Base-by-base conservation (phyloP, 1,140 invertebrate species). In the Lasioglossum baleicum region DNA sequence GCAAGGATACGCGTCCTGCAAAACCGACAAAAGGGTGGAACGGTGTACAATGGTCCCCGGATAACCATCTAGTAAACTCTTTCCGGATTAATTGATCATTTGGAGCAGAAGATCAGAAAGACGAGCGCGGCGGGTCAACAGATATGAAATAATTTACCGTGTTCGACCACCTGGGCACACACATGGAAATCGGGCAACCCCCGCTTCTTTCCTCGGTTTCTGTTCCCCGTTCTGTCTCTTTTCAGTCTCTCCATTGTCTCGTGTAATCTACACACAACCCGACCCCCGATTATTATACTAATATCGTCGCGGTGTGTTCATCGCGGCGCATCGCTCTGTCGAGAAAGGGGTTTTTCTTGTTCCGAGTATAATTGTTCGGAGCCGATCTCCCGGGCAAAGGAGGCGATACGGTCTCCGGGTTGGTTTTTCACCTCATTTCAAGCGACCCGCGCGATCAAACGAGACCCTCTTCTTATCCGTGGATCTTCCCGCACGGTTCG, bases 111-210 rank as follows among this genome's bases (percentile, higher is more conserved):
- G 53, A 84, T 81, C 64, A 48, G 51, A n/a, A 64, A 69, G 83
- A 84, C 76, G 81, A 73, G 51, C 40, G 44, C 58, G n/a, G 20
- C 44, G 22, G 40, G 15, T 72, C 66, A 80, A 80, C 66, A 87
- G 85, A 89, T 89, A 90, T 88, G 88, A 90, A 89, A 90, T 89
- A 86, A 85, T 87, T 88, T 88, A 84, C 61, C 87, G 80, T 75
- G 56, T 26, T 22, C 74, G 68, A 72, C 84, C 84, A 90, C 90
- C 90, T 90, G 90, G 90, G 78, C 85, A 90, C 76, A 90, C 89
- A 90, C 51, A 53, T 20, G 74, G 84, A 85, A 77, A 74, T 64
- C 65, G 35, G 17, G 26, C 56, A 66, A 61, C 44, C 26, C 22
- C 71, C 60, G 31, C 22, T 53, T 10, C 31, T 68, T 35, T 15